Evolutionary conservation across 2,113 vertebrate genomes (phyloP).

Genomic region (Pyrgilauda ruficollis): DNA sequence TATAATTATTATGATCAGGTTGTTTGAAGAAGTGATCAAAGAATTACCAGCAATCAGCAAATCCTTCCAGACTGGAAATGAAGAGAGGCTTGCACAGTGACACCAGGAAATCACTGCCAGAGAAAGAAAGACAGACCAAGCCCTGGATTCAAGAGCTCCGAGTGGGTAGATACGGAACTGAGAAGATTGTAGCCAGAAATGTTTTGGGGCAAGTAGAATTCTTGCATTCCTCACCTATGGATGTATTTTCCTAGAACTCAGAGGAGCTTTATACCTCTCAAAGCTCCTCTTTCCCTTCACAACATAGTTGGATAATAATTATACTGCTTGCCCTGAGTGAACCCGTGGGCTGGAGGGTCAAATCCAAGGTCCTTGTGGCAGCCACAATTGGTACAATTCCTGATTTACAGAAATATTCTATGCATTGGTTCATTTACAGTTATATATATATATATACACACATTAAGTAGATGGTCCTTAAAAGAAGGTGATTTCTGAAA

Average conservation of each 20-base stretch:
- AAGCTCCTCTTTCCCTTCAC: neutral
- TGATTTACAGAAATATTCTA: neutral
- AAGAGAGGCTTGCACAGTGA: neutral
- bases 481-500: neutral
- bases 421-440: neutral
- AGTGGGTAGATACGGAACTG: rapidly evolving
- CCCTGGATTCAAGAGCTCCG: neutral
- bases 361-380: neutral
- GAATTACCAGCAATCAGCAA: conserved; percentile 25
- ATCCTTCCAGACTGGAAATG: neutral
- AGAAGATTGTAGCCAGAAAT: neutral
- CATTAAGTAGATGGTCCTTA: neutral
- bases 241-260: neutral
- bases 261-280: neutral
- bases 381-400: neutral
- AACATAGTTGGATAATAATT: neutral
- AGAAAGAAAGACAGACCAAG: neutral
- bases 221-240: neutral
- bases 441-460: neutral
- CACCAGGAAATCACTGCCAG: neutral
- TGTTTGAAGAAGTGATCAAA: conserved; percentile 41
- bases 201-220: neutral
- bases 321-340: neutral
- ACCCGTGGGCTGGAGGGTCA: neutral
- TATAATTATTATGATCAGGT: neutral